These are phyloP conservation scores for Eucriotettix oculatus DNA, from an alignment of 2,888 invertebrate genomes.

Conservation along the genomic window DNA sequence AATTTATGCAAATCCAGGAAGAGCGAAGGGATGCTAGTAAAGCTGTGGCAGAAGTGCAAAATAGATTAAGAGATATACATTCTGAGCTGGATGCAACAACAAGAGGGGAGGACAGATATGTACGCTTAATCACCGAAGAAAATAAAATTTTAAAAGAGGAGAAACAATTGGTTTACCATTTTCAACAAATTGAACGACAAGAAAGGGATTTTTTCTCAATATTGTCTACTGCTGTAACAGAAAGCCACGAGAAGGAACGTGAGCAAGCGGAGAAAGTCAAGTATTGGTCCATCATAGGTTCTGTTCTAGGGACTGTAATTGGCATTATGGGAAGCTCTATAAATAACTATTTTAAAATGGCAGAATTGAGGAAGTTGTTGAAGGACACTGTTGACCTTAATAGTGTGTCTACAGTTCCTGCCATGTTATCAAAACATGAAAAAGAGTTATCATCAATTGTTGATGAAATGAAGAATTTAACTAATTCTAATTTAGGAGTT, in stretches of 20 bases:
- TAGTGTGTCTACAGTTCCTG: neutral
- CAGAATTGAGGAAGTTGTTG: conserved; percentile 43
- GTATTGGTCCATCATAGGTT: conserved; percentile 65
- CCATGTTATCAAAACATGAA: conserved; percentile 5
- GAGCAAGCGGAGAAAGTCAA: conserved; percentile 69
- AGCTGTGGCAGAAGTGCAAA: conserved; percentile 41
- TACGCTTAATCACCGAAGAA: conserved; percentile 54
- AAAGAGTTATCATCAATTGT: conserved; percentile 5
- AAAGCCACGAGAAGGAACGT: conserved; percentile 69
- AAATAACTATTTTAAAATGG: conserved; percentile 46
- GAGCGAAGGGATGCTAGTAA: conserved; percentile 41
- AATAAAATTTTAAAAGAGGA: conserved; percentile 34
- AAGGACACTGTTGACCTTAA: conserved; percentile 24
- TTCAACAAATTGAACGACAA: conserved; percentile 48
- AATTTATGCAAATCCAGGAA: conserved; percentile 47
- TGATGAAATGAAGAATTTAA: conserved; percentile 5
- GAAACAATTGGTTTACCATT: conserved; percentile 33
- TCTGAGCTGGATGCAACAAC: conserved; percentile 58
- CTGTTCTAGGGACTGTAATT: conserved; percentile 43
- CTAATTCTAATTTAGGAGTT: neutral
- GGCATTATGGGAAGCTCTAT: conserved; percentile 50
- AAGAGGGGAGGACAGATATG: conserved; percentile 59
- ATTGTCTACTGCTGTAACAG: conserved; percentile 56
- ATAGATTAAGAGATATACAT: conserved; percentile 50
- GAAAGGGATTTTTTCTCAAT: conserved; percentile 58